A percentile compares a stretch with the other conserved stretches of the same genome.
These are phyloP conservation scores for Morpho helenor DNA, from an alignment of 2,888 invertebrate genomes.

Conservation along the genomic window DNA sequence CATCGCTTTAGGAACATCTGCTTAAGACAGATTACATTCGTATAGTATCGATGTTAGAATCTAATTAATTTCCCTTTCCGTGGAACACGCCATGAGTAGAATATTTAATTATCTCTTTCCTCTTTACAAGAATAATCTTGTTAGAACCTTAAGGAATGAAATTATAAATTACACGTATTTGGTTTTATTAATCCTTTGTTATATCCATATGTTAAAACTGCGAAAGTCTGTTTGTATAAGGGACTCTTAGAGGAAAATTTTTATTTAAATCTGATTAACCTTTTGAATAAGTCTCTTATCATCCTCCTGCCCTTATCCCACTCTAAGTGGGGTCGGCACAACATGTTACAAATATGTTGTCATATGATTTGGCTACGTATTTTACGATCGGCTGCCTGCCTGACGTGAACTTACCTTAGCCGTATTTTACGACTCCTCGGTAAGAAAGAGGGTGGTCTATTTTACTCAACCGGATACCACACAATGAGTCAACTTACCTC, in stretches of 20 bases:
- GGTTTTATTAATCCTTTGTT: constrained; percentile 10
- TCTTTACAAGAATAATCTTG: constrained; percentile 21
- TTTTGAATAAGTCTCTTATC: too few species aligned
- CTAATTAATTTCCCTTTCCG: constrained; percentile 25
- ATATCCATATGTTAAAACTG: neutral
- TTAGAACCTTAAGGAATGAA: constrained; percentile 19
- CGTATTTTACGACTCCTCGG: too few species aligned
- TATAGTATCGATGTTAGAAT: constrained; percentile 26
- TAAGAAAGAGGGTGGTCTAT: too few species aligned
- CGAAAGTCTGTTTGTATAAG: too few species aligned
- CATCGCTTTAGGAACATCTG: constrained; percentile 7
- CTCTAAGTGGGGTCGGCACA: too few species aligned
- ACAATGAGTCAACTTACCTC: too few species aligned
- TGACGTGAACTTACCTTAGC: too few species aligned
- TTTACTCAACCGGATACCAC: too few species aligned
- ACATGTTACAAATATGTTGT: too few species aligned
- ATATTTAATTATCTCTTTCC: constrained; percentile 21
- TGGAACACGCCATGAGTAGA: constrained; percentile 16
- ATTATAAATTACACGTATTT: constrained; percentile 18
- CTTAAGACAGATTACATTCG: constrained; percentile 22
- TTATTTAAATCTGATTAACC: neutral
- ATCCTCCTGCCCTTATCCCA: too few species aligned
- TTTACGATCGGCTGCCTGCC: too few species aligned
- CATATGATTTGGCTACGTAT: too few species aligned
- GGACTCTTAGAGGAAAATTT: neutral